These are phyloP conservation scores for Euphysa ruthae DNA, from an alignment of 30 jellyfish, hydroid and myxozoan species.

Conservation along the genomic window DNA sequence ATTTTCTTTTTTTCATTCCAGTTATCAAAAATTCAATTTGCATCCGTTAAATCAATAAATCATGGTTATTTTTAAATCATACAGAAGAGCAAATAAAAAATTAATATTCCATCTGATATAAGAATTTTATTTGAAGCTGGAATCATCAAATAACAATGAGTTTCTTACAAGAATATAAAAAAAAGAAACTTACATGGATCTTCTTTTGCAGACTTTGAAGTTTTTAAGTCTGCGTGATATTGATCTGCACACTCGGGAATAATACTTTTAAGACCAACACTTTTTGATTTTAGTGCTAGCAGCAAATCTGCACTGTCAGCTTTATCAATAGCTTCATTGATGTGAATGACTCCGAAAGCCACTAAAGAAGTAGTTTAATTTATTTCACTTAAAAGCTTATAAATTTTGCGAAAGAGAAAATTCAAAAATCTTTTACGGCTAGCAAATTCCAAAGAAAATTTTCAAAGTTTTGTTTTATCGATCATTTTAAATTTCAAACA, in stretches of 20 bases:
- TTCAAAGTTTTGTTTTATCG: too few relatives aligned
- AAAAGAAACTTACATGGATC: slow-evolving; percentile 50
- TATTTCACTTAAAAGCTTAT: too few relatives aligned
- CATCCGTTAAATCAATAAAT: too few relatives aligned
- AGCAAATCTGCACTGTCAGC: slow-evolving; percentile 92
- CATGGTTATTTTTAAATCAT: too few relatives aligned
- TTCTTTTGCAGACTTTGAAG: slow-evolving; percentile 62
- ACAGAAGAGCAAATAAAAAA: too few relatives aligned
- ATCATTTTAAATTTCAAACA: too few relatives aligned
- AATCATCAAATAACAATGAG: too few relatives aligned
- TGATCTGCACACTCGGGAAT: slow-evolving; percentile 94
- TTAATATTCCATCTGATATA: too few relatives aligned
- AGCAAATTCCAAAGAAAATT: background rate
- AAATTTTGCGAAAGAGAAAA: background rate
- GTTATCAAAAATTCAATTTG: too few relatives aligned
- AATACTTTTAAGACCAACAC: slow-evolving; percentile 80
- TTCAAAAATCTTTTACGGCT: background rate
- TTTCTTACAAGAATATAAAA: too few relatives aligned
- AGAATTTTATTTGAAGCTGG: too few relatives aligned
- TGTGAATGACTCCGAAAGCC: slow-evolving; percentile 76
- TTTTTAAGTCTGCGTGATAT: slow-evolving; percentile 58
- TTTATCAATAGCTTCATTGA: slow-evolving; percentile 84
- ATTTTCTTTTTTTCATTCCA: too few relatives aligned
- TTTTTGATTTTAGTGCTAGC: slow-evolving; percentile 68
- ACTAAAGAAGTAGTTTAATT: slow-evolving; percentile 58